phyloP scores from a whole-genome alignment of 2,797 vertebrate species.

The Microctenopoma stevenorrisi region DNA sequence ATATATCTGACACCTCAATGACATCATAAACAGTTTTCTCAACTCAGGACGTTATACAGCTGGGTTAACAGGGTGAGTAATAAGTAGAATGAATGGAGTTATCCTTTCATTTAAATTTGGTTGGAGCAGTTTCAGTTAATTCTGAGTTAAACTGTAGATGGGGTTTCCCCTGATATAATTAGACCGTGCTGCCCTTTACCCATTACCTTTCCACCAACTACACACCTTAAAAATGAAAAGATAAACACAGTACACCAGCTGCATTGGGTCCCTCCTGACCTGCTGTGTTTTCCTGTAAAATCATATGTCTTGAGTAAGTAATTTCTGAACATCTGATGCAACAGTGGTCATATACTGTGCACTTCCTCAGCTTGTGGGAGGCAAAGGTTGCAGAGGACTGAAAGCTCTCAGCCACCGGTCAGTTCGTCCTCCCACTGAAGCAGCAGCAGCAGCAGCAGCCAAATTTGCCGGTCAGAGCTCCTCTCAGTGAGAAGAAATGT shows the following conservation, averaged over 20 bases:
- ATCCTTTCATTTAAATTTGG: neutral
- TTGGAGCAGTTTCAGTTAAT: neutral
- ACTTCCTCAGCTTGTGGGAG: slow-evolving; percentile 5
- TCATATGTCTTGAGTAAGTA: neutral
- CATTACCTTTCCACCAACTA: neutral
- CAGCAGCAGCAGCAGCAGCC: neutral
- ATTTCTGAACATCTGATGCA: neutral
- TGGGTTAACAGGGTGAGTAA: slow-evolving; percentile 15
- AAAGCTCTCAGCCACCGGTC: slow-evolving; percentile 31
- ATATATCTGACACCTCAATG: slow-evolving; percentile 26
- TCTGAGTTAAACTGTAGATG: neutral
- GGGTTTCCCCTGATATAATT: neutral
- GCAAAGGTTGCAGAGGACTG: neutral
- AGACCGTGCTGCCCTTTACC: neutral
- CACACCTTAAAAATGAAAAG: neutral
- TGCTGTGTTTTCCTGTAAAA: neutral
- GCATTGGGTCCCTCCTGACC: neutral
- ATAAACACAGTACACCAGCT: neutral
- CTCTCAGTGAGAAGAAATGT: slow-evolving; percentile 25
- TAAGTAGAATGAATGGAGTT: neutral
- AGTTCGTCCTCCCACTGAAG: slow-evolving; percentile 34
- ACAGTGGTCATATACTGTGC: neutral
- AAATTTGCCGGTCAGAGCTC: slow-evolving; percentile 6
- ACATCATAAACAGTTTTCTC: slow-evolving; percentile 29
- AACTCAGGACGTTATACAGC: neutral